phyloP scores from a whole-genome alignment of 2,113 vertebrate genomes.

The Ranitomeya variabilis region DNA sequence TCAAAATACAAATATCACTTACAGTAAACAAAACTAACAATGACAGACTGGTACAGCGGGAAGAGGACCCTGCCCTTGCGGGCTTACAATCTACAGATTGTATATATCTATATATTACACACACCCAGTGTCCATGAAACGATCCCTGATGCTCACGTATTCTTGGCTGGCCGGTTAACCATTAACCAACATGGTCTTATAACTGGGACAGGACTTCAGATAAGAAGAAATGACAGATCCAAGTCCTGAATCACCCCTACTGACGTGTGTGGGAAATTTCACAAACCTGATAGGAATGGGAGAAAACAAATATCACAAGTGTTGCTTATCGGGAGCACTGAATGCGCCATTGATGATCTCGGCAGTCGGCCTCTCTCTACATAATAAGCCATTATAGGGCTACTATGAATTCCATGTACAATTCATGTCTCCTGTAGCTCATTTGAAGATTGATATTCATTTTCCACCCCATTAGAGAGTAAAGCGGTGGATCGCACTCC shows the following conservation, averaged over 20 bases:
- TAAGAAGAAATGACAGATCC: conserved; percentile 5
- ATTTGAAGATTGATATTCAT: no score
- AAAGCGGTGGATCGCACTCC: not conserved
- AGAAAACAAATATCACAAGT: not conserved
- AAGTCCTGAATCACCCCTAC: conserved; percentile 20
- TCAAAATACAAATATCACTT: no score
- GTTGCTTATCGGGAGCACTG: not conserved
- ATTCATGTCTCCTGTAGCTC: no score
- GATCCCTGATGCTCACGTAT: conserved; percentile 14
- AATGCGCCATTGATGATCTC: not conserved
- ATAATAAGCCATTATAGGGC: no score
- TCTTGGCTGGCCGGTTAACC: not conserved
- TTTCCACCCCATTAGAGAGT: not conserved
- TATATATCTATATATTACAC: not conserved
- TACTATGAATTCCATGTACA: no score
- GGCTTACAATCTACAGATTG: no score
- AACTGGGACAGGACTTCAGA: conserved; percentile 17
- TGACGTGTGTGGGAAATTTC: not conserved
- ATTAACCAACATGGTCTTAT: conserved; percentile 12
- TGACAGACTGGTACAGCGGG: no score
- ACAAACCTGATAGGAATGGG: not conserved
- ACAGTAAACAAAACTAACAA: no score
- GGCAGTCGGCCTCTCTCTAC: not conserved
- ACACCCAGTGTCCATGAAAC: conserved; percentile 12
- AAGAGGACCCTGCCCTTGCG: no score